These are phyloP conservation scores for Heterohyrax brucei DNA, from an alignment of 2,797 vertebrate species.

Conservation along the genomic window DNA sequence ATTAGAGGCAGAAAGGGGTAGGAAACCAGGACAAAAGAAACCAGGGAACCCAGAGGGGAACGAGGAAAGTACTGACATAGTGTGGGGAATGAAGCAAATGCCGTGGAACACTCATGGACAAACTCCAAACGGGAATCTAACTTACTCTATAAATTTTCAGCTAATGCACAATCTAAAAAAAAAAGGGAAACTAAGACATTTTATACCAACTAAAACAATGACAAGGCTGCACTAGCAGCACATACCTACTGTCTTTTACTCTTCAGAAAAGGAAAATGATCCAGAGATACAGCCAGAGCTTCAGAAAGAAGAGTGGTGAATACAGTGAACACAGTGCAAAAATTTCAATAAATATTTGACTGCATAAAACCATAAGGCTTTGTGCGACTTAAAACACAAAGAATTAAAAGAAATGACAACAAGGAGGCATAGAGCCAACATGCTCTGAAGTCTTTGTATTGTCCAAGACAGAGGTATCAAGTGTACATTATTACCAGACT, in stretches of 20 bases:
- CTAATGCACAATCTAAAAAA: not conserved
- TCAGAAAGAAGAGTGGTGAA: not conserved
- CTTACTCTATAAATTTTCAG: no score
- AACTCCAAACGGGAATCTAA: no score
- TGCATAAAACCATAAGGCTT: not conserved
- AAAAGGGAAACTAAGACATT: not conserved
- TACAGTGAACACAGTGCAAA: not conserved
- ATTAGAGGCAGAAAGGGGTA: no score
- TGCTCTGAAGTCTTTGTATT: not conserved
- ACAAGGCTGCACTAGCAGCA: not conserved
- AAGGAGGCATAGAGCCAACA: not conserved
- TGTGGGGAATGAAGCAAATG: no score
- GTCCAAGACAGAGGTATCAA: not conserved
- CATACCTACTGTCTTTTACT: not conserved
- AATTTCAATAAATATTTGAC: not conserved
- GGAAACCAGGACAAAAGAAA: no score
- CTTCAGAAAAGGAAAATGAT: conserved; percentile 16
- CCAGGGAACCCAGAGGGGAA: no score
- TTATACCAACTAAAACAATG: not conserved
- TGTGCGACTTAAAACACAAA: conserved; percentile 17
- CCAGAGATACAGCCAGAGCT: not conserved
- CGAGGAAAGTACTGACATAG: no score
- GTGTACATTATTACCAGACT: not conserved
- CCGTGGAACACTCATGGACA: no score
- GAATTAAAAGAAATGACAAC: not conserved